A percentile compares a stretch with the other conserved stretches of the same genome.
Conservation (phyloP, 2,797 vertebrate species). For the Pelochelys cantorii region DNA sequence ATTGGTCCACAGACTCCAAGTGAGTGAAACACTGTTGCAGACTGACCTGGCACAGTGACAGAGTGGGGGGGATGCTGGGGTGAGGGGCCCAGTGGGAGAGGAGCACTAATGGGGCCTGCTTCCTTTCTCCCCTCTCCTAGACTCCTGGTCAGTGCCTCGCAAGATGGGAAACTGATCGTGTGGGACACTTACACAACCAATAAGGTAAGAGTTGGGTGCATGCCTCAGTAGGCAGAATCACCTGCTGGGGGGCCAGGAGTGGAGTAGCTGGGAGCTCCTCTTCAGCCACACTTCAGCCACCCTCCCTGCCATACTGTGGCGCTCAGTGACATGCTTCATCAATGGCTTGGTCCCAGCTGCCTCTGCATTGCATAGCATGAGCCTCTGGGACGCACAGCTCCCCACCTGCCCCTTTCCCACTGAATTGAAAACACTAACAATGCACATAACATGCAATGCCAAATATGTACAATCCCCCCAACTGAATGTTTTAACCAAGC, state of each 20-base stretch:
- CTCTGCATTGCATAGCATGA: not conserved
- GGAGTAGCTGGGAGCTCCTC: not conserved
- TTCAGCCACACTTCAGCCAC: not conserved
- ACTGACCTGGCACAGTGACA: rapidly evolving
- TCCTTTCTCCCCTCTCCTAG: conserved; percentile 77
- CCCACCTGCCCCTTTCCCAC: not conserved
- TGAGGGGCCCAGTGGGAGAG: not conserved
- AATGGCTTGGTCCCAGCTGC: not conserved
- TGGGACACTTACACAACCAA: conserved; percentile 97
- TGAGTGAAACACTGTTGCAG: conserved; percentile 72
- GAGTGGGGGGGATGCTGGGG: not conserved
- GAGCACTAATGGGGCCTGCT: not conserved
- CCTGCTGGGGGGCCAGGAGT: too few species aligned
- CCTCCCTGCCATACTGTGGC: not conserved
- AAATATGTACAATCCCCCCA: not conserved
- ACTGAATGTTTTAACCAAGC: not conserved
- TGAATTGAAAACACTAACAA: not conserved
- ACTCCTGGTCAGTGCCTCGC: conserved; percentile 96
- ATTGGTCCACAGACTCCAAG: conserved; percentile 95
- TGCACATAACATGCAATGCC: not conserved
- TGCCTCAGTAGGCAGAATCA: not conserved
- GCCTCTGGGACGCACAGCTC: not conserved
- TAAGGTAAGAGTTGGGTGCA: conserved; percentile 83
- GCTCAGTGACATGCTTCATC: too few species aligned
- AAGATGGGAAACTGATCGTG: conserved; percentile 97